Evolutionary conservation across 1,140 invertebrate genomes (phyloP).

Genomic region (Eriosoma lanigerum): DNA sequence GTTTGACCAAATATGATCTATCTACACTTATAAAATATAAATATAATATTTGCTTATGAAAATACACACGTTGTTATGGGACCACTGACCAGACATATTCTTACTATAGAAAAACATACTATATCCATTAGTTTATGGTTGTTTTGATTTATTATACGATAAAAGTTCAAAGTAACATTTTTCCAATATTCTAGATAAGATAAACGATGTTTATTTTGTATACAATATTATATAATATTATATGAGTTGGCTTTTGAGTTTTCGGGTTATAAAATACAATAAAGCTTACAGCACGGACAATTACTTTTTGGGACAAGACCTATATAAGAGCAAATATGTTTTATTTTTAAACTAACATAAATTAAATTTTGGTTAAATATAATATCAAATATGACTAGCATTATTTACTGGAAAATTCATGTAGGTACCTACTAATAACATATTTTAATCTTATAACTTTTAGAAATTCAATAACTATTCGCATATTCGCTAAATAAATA

Average conservation of each 20-base stretch:
- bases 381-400: no score
- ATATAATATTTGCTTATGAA: no score
- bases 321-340: background rate
- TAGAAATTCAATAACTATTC: no score
- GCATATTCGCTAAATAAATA: no score
- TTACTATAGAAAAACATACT: no score
- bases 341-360: background rate
- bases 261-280: background rate
- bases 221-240: background rate
- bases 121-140: background rate
- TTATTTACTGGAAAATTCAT: no score
- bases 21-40: no score
- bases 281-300: background rate
- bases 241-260: background rate
- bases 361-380: background rate
- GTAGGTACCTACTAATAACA: no score
- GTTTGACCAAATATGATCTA: no score
- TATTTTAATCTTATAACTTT: no score
- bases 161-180: background rate
- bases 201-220: background rate
- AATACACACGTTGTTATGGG: no score
- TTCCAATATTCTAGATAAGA: background rate
- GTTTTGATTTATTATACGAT: background rate
- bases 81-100: no score
- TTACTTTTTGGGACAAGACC: background rate